Evolutionary conservation across 2,888 invertebrate genomes (phyloP).

Genomic region (Orgyia antiqua): DNA sequence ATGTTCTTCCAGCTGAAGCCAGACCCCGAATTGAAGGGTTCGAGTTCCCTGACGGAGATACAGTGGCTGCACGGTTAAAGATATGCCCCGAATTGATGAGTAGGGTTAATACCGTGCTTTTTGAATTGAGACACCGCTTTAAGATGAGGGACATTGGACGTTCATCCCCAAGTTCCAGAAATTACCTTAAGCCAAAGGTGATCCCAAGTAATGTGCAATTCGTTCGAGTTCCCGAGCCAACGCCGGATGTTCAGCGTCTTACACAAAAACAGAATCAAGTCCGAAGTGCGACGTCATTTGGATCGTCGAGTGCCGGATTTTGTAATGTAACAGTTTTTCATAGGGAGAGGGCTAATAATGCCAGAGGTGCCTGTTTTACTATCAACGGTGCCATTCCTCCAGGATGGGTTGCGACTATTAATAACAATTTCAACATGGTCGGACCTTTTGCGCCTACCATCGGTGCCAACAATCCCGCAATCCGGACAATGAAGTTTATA

Average conservation of each 20-base stretch:
- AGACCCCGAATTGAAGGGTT: slow-evolving; percentile 14
- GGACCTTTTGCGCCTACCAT: too few relatives aligned
- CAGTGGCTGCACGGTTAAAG: slow-evolving; percentile 5
- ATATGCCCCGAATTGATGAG: slow-evolving; percentile 13
- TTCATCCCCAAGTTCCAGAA: not conserved
- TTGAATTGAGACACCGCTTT: not conserved
- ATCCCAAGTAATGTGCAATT: not conserved
- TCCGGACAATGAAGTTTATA: too few relatives aligned
- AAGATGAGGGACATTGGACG: slow-evolving; percentile 4
- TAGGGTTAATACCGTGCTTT: slow-evolving; percentile 9
- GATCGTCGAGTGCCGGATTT: not conserved
- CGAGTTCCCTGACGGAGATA: slow-evolving; percentile 12
- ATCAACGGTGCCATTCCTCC: slow-evolving; percentile 1
- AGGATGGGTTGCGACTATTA: slow-evolving; percentile 1
- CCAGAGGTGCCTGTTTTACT: slow-evolving; percentile 1
- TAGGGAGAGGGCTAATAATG: slow-evolving; percentile 1
- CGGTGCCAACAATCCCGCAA: too few relatives aligned
- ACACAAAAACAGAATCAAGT: not conserved
- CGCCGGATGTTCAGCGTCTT: not conserved
- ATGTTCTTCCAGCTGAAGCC: slow-evolving; percentile 11
- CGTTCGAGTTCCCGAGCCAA: not conserved
- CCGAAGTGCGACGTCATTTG: not conserved
- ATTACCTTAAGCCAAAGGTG: not conserved
- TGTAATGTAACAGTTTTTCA: not conserved
- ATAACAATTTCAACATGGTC: not conserved